Evolutionary conservation across 2,888 invertebrate genomes (phyloP).

Genomic region (Synergus itoensis): DNA sequence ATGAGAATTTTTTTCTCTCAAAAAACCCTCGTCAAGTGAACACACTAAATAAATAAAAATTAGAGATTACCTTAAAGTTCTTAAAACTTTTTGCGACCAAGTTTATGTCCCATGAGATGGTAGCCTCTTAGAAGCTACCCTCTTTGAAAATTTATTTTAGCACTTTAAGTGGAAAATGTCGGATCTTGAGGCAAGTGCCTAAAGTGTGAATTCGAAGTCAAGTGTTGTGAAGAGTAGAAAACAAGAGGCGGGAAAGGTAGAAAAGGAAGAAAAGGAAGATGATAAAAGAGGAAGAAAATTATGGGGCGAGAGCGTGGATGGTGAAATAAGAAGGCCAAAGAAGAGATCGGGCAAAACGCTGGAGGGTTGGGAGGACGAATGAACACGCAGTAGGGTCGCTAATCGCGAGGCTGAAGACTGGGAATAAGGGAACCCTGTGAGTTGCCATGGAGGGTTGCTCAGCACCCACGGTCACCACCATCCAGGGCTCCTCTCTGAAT

Average conservation of each 20-base stretch:
- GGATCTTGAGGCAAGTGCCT: constrained; percentile 25
- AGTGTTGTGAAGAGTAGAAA: constrained; percentile 40
- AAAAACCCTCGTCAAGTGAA: not conserved
- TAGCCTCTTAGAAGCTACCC: constrained; percentile 4
- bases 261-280: constrained; percentile 32
- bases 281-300: not conserved
- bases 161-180: constrained; percentile 42
- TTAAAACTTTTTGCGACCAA: not conserved
- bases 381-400: constrained; percentile 70
- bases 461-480: constrained; percentile 65
- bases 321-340: constrained; percentile 52
- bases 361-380: constrained; percentile 55
- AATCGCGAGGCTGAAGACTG: constrained; percentile 68
- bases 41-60: not conserved
- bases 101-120: constrained; percentile 12
- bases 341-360: constrained; percentile 48
- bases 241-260: constrained; percentile 43
- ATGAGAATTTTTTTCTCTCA: not conserved
- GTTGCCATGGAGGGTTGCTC: constrained; percentile 70
- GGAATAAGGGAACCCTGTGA: constrained; percentile 62
- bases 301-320: constrained; percentile 2
- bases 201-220: constrained; percentile 40
- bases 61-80: not conserved
- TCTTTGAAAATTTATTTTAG: constrained; percentile 29
- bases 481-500: constrained; percentile 52